Evolutionary conservation across 1,140 invertebrate genomes (phyloP).

Genomic region (Limonius californicus): DNA sequence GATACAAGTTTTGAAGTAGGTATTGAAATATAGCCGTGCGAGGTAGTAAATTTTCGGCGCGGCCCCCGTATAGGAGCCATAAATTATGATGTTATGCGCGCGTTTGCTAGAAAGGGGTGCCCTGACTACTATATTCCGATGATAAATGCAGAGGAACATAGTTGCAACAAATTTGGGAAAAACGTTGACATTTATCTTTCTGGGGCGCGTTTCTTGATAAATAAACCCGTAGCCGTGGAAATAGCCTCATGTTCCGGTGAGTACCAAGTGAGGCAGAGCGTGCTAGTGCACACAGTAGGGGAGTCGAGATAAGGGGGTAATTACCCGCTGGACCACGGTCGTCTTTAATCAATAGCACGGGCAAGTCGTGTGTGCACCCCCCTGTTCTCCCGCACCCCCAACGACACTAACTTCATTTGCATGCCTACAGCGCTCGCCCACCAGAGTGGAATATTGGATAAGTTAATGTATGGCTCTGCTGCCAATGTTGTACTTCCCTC

Average conservation of each 20-base stretch:
- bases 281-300: constrained; percentile 17
- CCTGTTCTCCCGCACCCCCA: constrained; percentile 18
- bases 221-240: constrained; percentile 10
- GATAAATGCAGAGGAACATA: neutral
- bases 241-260: constrained; percentile 12
- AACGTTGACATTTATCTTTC: neutral
- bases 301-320: constrained; percentile 42
- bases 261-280: constrained; percentile 14
- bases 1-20: no score
- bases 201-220: neutral
- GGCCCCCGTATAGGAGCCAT: neutral
- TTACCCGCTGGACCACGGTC: constrained; percentile 47
- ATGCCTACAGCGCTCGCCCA: constrained; percentile 43
- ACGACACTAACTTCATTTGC: constrained; percentile 46
- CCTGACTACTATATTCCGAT: neutral
- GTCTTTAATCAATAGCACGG: constrained; percentile 46
- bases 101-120: neutral
- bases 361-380: constrained; percentile 38
- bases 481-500: constrained; percentile 23
- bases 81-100: neutral
- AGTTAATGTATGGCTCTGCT: constrained; percentile 43
- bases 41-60: no score
- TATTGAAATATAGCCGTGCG: no score
- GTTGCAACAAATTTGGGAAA: neutral
- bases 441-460: constrained; percentile 48